Evolutionary conservation across 2,113 vertebrate species (phyloP).

Genomic region (Apaloderma vittatum): DNA sequence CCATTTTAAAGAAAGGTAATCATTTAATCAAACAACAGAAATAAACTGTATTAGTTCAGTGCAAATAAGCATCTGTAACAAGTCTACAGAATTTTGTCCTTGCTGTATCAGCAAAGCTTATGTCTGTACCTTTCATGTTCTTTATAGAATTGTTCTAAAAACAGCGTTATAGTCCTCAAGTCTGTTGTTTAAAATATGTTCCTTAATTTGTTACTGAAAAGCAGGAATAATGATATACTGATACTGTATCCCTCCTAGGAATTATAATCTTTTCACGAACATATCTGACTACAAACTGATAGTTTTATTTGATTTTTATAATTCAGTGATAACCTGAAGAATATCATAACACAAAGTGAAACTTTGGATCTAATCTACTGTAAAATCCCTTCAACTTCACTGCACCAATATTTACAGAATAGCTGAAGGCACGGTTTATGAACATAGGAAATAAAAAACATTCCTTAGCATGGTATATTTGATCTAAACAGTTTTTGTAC

Average conservation of each 20-base stretch:
- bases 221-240: not conserved
- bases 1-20: not conserved
- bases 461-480: not conserved
- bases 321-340: not conserved
- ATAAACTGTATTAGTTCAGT: not conserved
- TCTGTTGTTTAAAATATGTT: not conserved
- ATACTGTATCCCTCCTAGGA: not conserved
- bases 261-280: not conserved
- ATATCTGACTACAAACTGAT: not conserved
- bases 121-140: not conserved
- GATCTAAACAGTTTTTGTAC: not conserved
- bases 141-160: not conserved
- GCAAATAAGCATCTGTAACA: not conserved
- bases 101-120: not conserved
- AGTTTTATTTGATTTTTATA: not conserved
- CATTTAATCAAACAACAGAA: not conserved
- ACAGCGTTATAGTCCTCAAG: not conserved
- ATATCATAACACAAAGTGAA: not conserved
- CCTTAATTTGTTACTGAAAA: not conserved
- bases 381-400: not conserved
- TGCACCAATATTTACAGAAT: not conserved
- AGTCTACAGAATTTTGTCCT: not conserved
- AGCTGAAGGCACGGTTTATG: not conserved
- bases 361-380: not conserved
- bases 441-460: not conserved